Evolutionary conservation across 2,888 invertebrate species (phyloP), one percentile per base, ranked within the genome.

Genomic region (Tinea trinotella): DNA sequence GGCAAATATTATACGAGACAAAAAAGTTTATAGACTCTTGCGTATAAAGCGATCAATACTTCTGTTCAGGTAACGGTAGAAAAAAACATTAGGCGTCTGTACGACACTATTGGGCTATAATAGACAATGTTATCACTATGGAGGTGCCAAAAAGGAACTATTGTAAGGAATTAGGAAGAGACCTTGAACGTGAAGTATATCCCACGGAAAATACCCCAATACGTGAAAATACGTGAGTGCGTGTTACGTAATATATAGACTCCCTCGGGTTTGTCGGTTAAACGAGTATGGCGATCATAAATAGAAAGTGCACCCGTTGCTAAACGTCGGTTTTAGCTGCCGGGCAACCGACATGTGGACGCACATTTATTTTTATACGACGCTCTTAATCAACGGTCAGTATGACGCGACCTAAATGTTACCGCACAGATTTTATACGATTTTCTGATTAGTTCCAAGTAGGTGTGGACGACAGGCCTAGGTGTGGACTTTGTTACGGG

Each of bases 351-450:
- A 48, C 6, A 40, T 48, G 48, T 20, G 48, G 49, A 22, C 30
- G 36, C 34, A 19, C 24, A n/a, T 34, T 73, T 78, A 77, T 77
- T 77, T 78, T 72, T 76, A 73, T 63, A 57, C 70, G 56, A 57
- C 59, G 59, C 24, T 50, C 22, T 50, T 50, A 40, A 20, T 48
- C 24, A 63, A 64, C 70, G 67, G 68, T 68, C 69, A 66, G 64
- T 64, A 66, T 59, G 57, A 57, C 60, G 62, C 65, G 71, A 70
- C 71, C 70, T 68, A 66, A 73, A 76, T 65, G 65, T 65, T 63
- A 65, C 58, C 63, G 65, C 64, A 68, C 66, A 64, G 71, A 66
- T 74, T 76, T 73, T 70, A 73, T 72, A 71, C 71, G 65, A 70
- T 65, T 72, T 71, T 40, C 67, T 68, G 68, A 71, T 71, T 67